phyloP scores from a whole-genome alignment of 1,140 invertebrate genomes.

The Lasioglossum baleicum region DNA sequence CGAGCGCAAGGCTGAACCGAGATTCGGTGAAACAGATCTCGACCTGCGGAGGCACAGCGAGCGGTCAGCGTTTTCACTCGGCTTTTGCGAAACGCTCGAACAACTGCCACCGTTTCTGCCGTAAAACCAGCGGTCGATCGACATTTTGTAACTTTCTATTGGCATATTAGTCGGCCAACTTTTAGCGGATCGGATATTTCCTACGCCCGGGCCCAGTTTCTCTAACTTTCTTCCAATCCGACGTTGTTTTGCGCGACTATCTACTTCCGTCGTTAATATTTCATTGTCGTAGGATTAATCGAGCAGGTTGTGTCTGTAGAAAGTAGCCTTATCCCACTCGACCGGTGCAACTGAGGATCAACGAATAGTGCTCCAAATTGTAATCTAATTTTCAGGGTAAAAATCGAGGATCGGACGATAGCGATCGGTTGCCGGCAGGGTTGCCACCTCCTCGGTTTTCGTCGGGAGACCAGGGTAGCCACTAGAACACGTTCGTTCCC shows the following conservation, averaged over 20 bases:
- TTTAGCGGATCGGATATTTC: slow-evolving; percentile 43
- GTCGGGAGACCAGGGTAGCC: too few species aligned
- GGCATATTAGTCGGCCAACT: slow-evolving; percentile 18
- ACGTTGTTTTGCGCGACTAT: background rate
- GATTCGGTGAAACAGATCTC: slow-evolving; percentile 48
- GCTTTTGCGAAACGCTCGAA: slow-evolving; percentile 43
- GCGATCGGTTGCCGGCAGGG: too few species aligned
- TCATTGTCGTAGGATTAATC: background rate
- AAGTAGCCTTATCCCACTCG: too few species aligned
- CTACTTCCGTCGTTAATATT: background rate
- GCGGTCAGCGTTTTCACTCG: slow-evolving; percentile 40
- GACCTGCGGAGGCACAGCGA: slow-evolving; percentile 36
- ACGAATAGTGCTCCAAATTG: too few species aligned
- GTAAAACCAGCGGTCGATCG: slow-evolving; percentile 45
- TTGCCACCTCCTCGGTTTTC: too few species aligned
- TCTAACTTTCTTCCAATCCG: slow-evolving; percentile 1
- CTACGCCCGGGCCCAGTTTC: background rate
- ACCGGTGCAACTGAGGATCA: too few species aligned
- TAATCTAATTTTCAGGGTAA: too few species aligned
- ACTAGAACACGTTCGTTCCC: too few species aligned
- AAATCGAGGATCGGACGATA: too few species aligned
- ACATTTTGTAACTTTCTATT: slow-evolving; percentile 59
- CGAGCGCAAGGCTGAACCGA: slow-evolving; percentile 48
- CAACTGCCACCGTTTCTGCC: slow-evolving; percentile 18
- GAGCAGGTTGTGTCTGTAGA: too few species aligned